Conservation (phyloP, 2,888 invertebrate species). For the Tubulanus polymorphus region DNA sequence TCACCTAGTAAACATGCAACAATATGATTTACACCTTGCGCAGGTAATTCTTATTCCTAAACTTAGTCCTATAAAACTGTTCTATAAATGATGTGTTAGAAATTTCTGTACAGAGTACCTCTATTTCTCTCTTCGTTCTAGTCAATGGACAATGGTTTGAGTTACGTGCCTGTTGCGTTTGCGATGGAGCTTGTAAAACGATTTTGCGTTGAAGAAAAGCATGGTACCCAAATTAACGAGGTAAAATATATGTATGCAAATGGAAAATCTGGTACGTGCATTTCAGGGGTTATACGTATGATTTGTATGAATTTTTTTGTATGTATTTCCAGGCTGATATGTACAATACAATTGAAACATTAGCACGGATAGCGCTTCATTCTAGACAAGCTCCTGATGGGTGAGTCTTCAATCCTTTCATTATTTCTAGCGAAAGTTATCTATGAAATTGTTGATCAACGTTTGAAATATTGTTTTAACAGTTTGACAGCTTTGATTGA, state of each 20-base stretch:
- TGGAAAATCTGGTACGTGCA: too few species aligned
- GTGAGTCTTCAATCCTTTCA: slow-evolving; percentile 49
- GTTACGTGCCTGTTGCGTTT: slow-evolving; percentile 76
- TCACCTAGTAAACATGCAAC: slow-evolving; percentile 76
- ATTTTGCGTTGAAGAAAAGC: slow-evolving; percentile 74
- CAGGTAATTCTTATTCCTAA: too few species aligned
- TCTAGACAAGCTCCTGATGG: slow-evolving; percentile 79
- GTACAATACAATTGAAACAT: slow-evolving; percentile 78
- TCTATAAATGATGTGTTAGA: too few species aligned
- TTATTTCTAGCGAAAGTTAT: background rate
- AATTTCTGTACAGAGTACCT: too few species aligned
- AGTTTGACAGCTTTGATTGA: slow-evolving; percentile 76
- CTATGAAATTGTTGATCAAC: background rate
- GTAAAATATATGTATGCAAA: slow-evolving; percentile 15
- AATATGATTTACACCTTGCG: slow-evolving; percentile 46
- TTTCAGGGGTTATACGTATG: too few species aligned
- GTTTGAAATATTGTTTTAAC: background rate
- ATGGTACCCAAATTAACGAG: slow-evolving; percentile 27
- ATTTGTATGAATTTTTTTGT: too few species aligned
- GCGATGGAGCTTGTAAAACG: slow-evolving; percentile 85
- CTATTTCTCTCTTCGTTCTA: slow-evolving; percentile 8
- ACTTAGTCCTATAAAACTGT: too few species aligned
- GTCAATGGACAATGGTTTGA: slow-evolving; percentile 79
- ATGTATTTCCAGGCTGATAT: slow-evolving; percentile 64
- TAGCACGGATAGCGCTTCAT: slow-evolving; percentile 70